Conservation (phyloP, 2,797 vertebrate genomes). For the Mormyrops attenuatus region DNA sequence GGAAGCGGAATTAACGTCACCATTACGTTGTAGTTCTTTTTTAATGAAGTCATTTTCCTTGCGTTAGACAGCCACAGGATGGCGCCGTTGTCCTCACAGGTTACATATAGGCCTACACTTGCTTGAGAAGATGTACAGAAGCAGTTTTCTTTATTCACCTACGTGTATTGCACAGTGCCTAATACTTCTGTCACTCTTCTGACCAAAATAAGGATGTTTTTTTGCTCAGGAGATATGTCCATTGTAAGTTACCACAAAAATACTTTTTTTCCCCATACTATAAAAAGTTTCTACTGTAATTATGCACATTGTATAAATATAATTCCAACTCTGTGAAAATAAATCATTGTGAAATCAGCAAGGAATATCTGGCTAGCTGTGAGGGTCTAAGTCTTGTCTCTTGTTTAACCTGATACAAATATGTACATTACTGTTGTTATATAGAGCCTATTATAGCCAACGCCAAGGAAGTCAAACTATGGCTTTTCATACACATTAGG, state of each 20-base stretch:
- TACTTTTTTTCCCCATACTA: neutral
- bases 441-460: neutral
- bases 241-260: neutral
- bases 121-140: neutral
- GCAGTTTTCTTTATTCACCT: neutral
- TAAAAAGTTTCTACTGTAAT: neutral
- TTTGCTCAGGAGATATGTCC: neutral
- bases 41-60: neutral
- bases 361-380: neutral
- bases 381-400: neutral
- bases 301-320: neutral
- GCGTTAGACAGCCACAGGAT: neutral
- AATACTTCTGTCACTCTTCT: neutral
- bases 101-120: neutral
- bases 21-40: neutral
- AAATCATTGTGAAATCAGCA: neutral
- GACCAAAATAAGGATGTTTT: neutral
- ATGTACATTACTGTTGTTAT: neutral
- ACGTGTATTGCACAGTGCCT: neutral
- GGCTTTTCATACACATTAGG: neutral
- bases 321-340: neutral
- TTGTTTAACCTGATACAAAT: neutral
- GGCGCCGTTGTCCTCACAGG: neutral
- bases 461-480: neutral
- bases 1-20: neutral